Evolutionary conservation across 2,113 vertebrate genomes (phyloP), one percentile per base, ranked within the genome.

Genomic region (Syrmaticus mikado): DNA sequence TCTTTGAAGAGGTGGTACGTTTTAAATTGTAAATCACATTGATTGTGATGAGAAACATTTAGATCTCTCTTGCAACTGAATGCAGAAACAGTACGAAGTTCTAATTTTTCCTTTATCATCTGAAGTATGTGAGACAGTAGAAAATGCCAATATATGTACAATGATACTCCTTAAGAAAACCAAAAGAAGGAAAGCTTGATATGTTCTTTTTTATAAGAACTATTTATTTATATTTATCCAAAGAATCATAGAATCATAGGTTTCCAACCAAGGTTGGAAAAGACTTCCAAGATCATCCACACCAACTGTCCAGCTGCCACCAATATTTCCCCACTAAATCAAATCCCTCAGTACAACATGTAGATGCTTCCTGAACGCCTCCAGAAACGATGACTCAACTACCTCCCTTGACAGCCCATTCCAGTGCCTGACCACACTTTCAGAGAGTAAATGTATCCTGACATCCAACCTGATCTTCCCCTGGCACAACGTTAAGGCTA

Each of bases 1-100:
- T 93, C 50, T 41, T 93, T 65, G 85, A 82, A 90, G 61, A 76
- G 50, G 24, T 65, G 55, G 19, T 90, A 86, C 60, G 52, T 70
- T 93, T 92, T 90, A 95, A 93, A 92, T 85, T 95, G 53, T 85
- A 90, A 82, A 83, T 83, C 90, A 27, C 48, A 61, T 36, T 92
- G 82, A 85, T 76, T 90, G 53, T 93, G 75, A 66, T 75, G 70
- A 83, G 15, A 92, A 92, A 45, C 22, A 74, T 73, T 82, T 20
- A 62, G 17, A 30, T 70, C n/a, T 80, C n/a, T 79, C 82, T 79
- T 80, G 43, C 27, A 80, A 41, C n/a, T 90, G 92, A 94, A 90
- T 88, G 61, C 45, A 92, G 89, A 93, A 85, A 38, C n/a, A 73
- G 13, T 77, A n/a, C 5, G 34, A 55, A 24, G 30, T 55, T 84